Base-by-base conservation (phyloP, 2,888 invertebrate genomes). In the Mallateleia sp. region DNA sequence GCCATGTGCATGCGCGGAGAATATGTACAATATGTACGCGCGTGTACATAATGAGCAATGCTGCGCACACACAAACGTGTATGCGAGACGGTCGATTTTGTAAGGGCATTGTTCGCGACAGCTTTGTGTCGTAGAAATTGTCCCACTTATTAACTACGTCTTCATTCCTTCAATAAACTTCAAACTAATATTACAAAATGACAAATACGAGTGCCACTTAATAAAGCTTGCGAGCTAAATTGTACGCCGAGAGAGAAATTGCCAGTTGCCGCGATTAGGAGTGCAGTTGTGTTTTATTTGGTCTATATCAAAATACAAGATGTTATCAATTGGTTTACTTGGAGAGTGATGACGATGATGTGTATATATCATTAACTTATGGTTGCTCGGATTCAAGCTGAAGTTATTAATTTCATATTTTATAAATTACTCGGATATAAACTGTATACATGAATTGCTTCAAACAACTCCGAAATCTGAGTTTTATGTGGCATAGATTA, bases 21-120 rank as follows among this genome's bases (percentile, higher is more conserved):
- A 84, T 84, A 77, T 78, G 58, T 78, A 84, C 78, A n/a, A n/a
- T n/a, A 58, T 42, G 71, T 78, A 78, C 66, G 67, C 50, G 77
- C 78, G 69, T 82, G 69, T 71, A 75, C 75, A 64, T 84, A 72
- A 71, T 84, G 83, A 54, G 56, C 45, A 67, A 75, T 75, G 75
- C 42, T 58, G 32, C 62, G 32, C 66, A 54, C 28, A 28, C 52
- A 22, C 38, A 22, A 11, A 28, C 11, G 54, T 69, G 52, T 67
- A 56, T 54, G 56, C 58, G 79, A 54, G 60, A 79, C 72, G 88
- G 69, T 85, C 85, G 85, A 86, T 85, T 83, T 83, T 83, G 75
- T 83, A 79, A 86, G 83, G 88, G 85, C 88, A 88, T 88, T 88
- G 88, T 88, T 86, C 82, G 72, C 74, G 71, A 78, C 82, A 80